phyloP scores from a whole-genome alignment of 1,140 invertebrate genomes.

The Trichomalopsis sarcophagae region DNA sequence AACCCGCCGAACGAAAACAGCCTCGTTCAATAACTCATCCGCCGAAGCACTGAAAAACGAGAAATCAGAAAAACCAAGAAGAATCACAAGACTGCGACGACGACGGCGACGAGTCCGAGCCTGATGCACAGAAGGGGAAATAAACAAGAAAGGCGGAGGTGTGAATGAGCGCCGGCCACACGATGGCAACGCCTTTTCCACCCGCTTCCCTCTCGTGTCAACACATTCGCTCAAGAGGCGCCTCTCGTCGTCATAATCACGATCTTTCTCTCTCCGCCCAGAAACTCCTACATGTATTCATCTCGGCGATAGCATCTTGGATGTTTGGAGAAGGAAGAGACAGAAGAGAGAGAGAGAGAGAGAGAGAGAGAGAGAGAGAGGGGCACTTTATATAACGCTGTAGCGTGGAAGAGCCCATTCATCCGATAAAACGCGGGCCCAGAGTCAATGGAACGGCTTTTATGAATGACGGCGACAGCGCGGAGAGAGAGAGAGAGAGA shows the following conservation, averaged over 20 bases:
- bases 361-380: not conserved
- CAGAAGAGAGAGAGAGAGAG: not conserved
- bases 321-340: conserved; percentile 53
- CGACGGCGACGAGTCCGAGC: not conserved
- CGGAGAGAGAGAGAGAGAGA: not conserved
- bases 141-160: conserved; percentile 62
- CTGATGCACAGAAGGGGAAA: not conserved
- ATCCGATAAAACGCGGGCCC: conserved; percentile 46
- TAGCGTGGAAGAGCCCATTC: conserved; percentile 57
- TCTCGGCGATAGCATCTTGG: conserved; percentile 66
- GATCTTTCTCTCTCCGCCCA: conserved; percentile 42
- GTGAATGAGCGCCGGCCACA: conserved; percentile 62
- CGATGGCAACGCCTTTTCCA: conserved; percentile 61
- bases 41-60: no score
- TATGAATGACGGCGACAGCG: conserved; percentile 54
- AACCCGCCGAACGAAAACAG: no score
- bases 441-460: conserved; percentile 55
- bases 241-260: conserved; percentile 50
- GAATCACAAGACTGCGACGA: not conserved
- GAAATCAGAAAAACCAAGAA: no score
- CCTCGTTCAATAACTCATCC: no score
- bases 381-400: conserved; percentile 59
- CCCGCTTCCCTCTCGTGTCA: conserved; percentile 61
- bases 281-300: conserved; percentile 59
- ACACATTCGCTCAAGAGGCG: conserved; percentile 57